Conservation (phyloP, 2,888 invertebrate genomes). For the Doris montereyensis region DNA sequence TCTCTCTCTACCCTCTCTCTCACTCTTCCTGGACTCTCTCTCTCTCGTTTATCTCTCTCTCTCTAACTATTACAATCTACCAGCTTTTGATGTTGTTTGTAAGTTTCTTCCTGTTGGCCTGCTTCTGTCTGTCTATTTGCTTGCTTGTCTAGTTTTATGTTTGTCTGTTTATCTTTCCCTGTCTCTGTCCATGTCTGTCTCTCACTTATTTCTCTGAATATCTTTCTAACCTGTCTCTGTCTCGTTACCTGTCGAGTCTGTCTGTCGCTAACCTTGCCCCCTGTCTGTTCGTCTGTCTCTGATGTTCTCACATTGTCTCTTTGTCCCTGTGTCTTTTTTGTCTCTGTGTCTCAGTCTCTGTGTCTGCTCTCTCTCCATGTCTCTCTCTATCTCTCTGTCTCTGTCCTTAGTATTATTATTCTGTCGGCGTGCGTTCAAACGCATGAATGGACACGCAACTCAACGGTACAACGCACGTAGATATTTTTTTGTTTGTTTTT, state of each 20-base stretch:
- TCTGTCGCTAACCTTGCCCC: neutral
- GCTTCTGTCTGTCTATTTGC: constrained; percentile 31
- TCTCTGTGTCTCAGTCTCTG: neutral
- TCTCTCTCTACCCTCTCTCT: neutral
- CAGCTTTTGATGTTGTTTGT: too few relatives aligned
- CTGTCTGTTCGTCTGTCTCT: neutral
- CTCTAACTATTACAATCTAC: constrained; percentile 20
- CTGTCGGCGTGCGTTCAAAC: too few relatives aligned
- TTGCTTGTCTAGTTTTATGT: too few relatives aligned
- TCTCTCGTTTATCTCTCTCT: neutral
- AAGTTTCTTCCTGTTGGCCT: too few relatives aligned
- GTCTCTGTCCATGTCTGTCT: neutral
- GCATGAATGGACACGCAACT: too few relatives aligned
- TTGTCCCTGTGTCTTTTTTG: neutral
- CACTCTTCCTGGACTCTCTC: neutral
- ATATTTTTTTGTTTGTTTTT: too few relatives aligned
- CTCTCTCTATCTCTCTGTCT: too few relatives aligned
- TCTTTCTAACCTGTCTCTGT: neutral
- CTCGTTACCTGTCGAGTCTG: neutral
- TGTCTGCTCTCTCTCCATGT: too few relatives aligned
- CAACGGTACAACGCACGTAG: too few relatives aligned
- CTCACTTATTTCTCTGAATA: neutral
- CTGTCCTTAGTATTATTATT: too few relatives aligned
- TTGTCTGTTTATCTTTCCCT: constrained; percentile 17
- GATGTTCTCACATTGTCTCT: neutral